A percentile compares a stretch with the other conserved stretches of the same genome.
Evolutionary conservation across 2,888 invertebrate species (phyloP).

Genomic region (Timema cristinae): DNA sequence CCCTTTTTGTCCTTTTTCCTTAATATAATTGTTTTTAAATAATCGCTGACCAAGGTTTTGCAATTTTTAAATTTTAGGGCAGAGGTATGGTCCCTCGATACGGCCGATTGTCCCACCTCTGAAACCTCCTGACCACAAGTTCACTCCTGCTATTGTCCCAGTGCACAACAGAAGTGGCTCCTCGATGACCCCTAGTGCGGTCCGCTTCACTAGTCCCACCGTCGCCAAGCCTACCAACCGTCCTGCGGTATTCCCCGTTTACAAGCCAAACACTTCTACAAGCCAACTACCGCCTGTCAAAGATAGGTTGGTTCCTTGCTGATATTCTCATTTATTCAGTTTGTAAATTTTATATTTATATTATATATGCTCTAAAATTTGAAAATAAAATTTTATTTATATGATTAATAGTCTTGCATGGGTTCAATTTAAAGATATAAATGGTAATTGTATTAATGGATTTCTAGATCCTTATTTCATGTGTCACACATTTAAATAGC

Average conservation of each 20-base stretch:
- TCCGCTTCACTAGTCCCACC: too few relatives aligned
- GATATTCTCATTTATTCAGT: conserved; percentile 1
- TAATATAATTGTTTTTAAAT: too few relatives aligned
- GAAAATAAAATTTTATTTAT: too few relatives aligned
- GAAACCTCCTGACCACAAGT: conserved; percentile 4
- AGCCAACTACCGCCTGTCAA: conserved; percentile 22
- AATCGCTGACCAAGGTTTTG: too few relatives aligned
- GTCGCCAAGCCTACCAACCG: neutral
- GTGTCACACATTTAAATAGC: too few relatives aligned
- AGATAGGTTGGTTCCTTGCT: conserved; percentile 25
- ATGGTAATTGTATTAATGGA: too few relatives aligned
- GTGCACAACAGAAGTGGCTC: conserved; percentile 2
- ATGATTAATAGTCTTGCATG: too few relatives aligned
- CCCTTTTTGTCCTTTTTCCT: too few relatives aligned
- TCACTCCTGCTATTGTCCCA: neutral
- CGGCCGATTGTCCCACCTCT: conserved; percentile 13
- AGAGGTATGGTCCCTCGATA: too few relatives aligned
- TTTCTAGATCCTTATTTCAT: too few relatives aligned
- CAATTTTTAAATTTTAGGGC: too few relatives aligned
- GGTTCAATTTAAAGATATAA: too few relatives aligned
- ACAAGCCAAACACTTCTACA: neutral
- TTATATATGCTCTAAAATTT: neutral
- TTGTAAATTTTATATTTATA: neutral
- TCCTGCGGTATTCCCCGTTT: neutral
- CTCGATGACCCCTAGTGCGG: neutral